phyloP scores from a whole-genome alignment of 1,140 invertebrate species.

The Varroa destructor region DNA sequence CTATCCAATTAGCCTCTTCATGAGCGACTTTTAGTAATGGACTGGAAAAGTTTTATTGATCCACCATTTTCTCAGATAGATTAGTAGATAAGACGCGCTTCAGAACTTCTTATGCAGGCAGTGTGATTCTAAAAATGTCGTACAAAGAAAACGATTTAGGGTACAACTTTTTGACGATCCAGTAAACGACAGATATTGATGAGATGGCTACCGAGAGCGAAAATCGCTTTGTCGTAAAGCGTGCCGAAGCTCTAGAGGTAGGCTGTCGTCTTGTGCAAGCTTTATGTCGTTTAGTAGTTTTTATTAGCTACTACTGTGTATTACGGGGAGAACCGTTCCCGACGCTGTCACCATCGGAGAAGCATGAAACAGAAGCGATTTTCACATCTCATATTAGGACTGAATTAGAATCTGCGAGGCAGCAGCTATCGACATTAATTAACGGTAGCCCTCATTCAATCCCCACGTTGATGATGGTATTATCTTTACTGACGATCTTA shows the following conservation, averaged over 20 bases:
- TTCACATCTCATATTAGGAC: neutral
- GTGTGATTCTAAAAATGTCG: too few relatives aligned
- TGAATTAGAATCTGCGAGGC: too few relatives aligned
- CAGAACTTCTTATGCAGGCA: too few relatives aligned
- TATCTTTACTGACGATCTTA: neutral
- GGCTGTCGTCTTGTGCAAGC: conserved; percentile 11
- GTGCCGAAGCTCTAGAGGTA: neutral
- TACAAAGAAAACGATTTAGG: too few relatives aligned
- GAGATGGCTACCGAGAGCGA: neutral
- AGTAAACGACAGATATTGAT: neutral
- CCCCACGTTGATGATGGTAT: neutral
- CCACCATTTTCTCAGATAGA: too few relatives aligned
- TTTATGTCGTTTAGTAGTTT: conserved; percentile 11
- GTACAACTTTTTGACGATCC: neutral
- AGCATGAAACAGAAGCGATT: neutral
- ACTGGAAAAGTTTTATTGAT: too few relatives aligned
- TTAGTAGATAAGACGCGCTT: too few relatives aligned
- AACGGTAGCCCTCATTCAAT: too few relatives aligned
- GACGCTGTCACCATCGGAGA: too few relatives aligned
- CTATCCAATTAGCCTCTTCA: too few relatives aligned
- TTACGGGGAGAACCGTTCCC: neutral
- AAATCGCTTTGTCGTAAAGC: neutral
- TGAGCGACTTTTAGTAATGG: too few relatives aligned
- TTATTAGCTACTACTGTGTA: conserved; percentile 5
- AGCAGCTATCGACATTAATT: too few relatives aligned